A percentile compares a stretch with the other conserved stretches of the same genome.
These are phyloP conservation scores for Drosophila auraria DNA, from an alignment of 1,140 invertebrate species.

Conservation along the genomic window DNA sequence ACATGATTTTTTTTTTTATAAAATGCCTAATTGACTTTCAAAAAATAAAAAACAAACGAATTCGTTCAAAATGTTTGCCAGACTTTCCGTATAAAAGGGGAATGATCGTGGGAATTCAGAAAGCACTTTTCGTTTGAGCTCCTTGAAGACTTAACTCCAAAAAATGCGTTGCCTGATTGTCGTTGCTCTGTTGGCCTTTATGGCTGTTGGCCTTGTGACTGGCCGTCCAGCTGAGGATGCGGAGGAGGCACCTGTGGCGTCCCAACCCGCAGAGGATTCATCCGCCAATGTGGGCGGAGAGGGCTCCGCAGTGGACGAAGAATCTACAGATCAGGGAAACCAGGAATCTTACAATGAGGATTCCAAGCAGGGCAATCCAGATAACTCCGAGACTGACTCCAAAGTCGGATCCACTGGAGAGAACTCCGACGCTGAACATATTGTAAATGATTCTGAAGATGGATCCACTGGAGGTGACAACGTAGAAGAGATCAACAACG, in stretches of 20 bases:
- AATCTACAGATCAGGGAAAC: not conserved
- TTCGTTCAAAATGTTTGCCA: not conserved
- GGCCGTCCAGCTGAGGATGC: constrained; percentile 25
- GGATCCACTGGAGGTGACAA: not conserved
- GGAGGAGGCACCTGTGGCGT: constrained; percentile 11
- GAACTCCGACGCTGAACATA: not conserved
- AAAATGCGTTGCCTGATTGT: constrained; percentile 32
- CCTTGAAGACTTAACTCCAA: not conserved
- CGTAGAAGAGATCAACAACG: not conserved
- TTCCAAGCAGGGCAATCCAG: not conserved
- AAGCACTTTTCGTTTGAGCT: constrained; percentile 5
- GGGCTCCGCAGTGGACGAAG: not conserved
- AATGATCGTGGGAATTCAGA: not conserved
- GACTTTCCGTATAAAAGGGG: constrained; percentile 27
- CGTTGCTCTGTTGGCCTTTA: constrained; percentile 21
- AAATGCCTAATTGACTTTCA: constrained; percentile 12
- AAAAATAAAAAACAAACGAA: constrained; percentile 10
- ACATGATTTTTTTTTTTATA: too few species aligned
- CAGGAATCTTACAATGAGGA: not conserved
- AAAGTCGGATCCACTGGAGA: not conserved
- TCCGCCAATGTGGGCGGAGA: not conserved
- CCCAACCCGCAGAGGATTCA: not conserved
- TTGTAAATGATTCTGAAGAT: not conserved
- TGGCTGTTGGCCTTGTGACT: constrained; percentile 28
- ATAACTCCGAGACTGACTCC: not conserved